These are phyloP conservation scores for Myiagra hebetior DNA, from an alignment of 2,113 vertebrate species.

Conservation along the genomic window DNA sequence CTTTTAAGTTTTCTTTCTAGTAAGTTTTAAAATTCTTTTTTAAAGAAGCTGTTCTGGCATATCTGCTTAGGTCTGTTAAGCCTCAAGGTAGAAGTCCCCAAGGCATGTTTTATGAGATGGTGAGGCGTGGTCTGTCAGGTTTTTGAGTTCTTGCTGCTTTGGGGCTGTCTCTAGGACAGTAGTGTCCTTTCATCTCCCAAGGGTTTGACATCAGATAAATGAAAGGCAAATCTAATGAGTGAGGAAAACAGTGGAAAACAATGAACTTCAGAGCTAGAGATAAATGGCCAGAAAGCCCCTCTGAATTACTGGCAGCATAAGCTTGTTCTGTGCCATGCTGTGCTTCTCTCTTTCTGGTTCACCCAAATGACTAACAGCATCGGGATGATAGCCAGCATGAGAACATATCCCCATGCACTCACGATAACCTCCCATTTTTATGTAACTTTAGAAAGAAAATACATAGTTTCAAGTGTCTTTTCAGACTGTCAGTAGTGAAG, in stretches of 20 bases:
- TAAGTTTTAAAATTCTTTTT: not conserved
- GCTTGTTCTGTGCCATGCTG: conserved; percentile 52
- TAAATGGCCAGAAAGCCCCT: conserved; percentile 36
- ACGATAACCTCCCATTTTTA: not conserved
- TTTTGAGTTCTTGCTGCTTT: not conserved
- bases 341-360: conserved; percentile 46
- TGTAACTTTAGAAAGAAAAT: not conserved
- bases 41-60: not conserved
- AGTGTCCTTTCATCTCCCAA: conserved; percentile 42
- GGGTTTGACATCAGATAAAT: conserved; percentile 42
- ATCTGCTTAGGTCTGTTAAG: not conserved
- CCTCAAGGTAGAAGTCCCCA: conserved; percentile 15
- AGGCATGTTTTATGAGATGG: not conserved
- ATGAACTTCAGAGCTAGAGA: conserved; percentile 58
- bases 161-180: not conserved
- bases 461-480: not conserved
- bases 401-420: conserved; percentile 19
- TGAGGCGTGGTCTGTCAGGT: not conserved
- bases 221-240: conserved; percentile 39
- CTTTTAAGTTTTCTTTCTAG: not conserved
- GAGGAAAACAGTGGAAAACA: conserved; percentile 55
- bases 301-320: conserved; percentile 44
- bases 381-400: conserved; percentile 42
- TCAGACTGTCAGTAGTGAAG: not conserved
- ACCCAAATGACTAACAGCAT: conserved; percentile 48